Evolutionary conservation across 2,113 vertebrate species (phyloP), one percentile per base, ranked within the genome.

Genomic region (Pyxicephalus adspersus): DNA sequence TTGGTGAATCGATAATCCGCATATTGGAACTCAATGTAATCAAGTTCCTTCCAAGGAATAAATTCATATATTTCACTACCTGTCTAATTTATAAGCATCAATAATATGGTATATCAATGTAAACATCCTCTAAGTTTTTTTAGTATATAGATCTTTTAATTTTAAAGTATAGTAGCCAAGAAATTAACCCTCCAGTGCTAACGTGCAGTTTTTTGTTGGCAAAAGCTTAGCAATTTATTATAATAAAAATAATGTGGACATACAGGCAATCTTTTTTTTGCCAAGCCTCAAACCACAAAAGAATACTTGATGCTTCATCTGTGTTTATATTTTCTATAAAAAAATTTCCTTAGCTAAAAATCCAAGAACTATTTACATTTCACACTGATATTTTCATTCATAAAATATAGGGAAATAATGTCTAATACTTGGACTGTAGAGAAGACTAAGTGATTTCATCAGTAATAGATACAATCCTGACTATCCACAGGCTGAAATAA

Each of bases 201-300:
- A 81, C 67, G 68, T 72, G 64, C 26, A n/a, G 71, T 52, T 52
- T 71, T 63, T 80, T 80, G 66, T 23, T 67, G 22, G n/a, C n/a
- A 18, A 55, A 63, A 52, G 58, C 60, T 51, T 54, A 73, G 18
- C 58, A 81, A 81, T 64, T 31, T 64, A 55, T 72, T 51, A 11
- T 72, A 51, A 54, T 18, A 72, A 55, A 23, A 13, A 72, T 68
- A 81, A 64, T 64, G 16, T 34, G 52, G 50, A 81, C 38, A 55
- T 26, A 57, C 60, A 63, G 13, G 29, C 25, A 31, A n/a, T 18
- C 6, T 34, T 38, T 54, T n/a, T 34, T 29, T 31, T 34, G 77
- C 77, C 77, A 80, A 71, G 9, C 77, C 66, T 52, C 77, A 71
- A 71, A 58, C 77, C 77, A 52, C 77, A 71, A 70, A 70, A 80